phyloP scores from a whole-genome alignment of 1,140 invertebrate species.

The Papilio machaon region DNA sequence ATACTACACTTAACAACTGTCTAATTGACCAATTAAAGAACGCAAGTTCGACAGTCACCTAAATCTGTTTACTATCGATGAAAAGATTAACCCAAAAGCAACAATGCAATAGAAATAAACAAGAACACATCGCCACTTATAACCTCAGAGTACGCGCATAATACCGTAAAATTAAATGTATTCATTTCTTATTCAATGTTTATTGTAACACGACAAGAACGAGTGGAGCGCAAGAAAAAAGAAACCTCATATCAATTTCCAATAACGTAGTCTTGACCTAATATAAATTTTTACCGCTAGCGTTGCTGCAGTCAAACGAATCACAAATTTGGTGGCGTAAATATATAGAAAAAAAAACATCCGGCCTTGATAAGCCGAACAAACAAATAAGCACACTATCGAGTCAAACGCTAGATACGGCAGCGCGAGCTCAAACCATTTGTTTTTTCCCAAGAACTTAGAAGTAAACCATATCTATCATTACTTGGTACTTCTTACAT shows the following conservation, averaged over 20 bases:
- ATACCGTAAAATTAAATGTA: conserved; percentile 10
- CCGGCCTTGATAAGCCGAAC: conserved; percentile 80
- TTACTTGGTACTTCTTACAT: background rate
- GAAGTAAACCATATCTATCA: conserved; percentile 1
- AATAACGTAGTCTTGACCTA: conserved; percentile 70
- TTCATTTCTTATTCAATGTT: conserved; percentile 33
- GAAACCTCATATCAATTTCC: conserved; percentile 61
- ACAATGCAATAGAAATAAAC: background rate
- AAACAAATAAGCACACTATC: conserved; percentile 80
- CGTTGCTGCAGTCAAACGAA: conserved; percentile 66
- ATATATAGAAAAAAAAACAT: conserved; percentile 79
- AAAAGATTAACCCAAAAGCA: background rate
- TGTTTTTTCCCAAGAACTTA: conserved; percentile 39
- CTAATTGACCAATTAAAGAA: background rate
- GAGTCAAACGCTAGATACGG: conserved; percentile 75
- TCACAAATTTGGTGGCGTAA: conserved; percentile 75
- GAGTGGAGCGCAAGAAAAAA: conserved; percentile 58
- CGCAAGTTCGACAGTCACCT: background rate
- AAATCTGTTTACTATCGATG: background rate
- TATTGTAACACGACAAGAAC: conserved; percentile 44
- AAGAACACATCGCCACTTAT: background rate
- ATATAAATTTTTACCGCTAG: conserved; percentile 70
- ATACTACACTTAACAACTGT: background rate
- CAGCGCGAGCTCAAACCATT: conserved; percentile 54
- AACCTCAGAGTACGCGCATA: conserved; percentile 3